Percentiles rank a stretch among this genome's conserved stretches.
Conservation (phyloP, 2,113 vertebrate genomes). For the Cavia aperea region DNA sequence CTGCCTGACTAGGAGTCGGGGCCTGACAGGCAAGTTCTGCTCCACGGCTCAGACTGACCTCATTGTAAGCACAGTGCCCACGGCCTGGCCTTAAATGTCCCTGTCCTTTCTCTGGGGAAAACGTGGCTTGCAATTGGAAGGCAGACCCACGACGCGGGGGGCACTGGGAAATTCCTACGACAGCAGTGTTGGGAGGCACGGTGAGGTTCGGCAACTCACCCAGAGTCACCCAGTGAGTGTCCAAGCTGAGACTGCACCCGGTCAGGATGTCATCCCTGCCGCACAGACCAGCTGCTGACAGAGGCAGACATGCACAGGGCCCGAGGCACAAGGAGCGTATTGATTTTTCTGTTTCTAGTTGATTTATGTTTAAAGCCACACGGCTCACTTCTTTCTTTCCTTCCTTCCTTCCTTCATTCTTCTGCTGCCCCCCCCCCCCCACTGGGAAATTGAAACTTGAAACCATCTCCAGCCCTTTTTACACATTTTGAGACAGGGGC, state of each 20-base stretch:
- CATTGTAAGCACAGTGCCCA: neutral
- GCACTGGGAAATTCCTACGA: neutral
- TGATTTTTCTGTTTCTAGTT: neutral
- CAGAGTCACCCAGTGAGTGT: neutral
- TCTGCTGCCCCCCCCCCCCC: too few species aligned
- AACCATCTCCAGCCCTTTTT: neutral
- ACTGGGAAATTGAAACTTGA: neutral
- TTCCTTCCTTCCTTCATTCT: neutral
- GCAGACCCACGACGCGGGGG: neutral
- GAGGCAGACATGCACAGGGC: neutral
- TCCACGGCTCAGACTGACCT: rapidly evolving
- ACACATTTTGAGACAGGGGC: neutral
- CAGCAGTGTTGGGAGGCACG: neutral
- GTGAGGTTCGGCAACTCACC: neutral
- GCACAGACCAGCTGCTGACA: neutral
- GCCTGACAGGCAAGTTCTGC: neutral
- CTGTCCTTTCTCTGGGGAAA: neutral
- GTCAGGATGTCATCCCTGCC: neutral
- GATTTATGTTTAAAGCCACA: neutral
- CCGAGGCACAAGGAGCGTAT: neutral
- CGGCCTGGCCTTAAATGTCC: neutral
- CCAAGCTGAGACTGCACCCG: neutral
- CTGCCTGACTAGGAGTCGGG: neutral
- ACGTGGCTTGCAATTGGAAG: neutral
- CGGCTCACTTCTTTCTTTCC: neutral